Percentiles rank a stretch among this genome's conserved stretches.
Conservation (phyloP, 2,113 vertebrate species). For the Elaphurus davidianus region DNA sequence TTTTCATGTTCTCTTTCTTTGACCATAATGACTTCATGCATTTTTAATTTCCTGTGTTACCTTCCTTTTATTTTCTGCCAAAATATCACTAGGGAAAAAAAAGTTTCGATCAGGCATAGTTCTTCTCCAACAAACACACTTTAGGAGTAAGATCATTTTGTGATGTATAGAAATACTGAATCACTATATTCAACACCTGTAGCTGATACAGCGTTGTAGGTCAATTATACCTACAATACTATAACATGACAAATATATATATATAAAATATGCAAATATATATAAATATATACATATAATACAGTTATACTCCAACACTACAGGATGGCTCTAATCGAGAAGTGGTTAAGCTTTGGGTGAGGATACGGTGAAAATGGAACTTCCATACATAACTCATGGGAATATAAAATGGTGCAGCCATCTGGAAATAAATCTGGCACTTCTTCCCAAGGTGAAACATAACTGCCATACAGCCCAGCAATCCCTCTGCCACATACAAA, state of each 20-base stretch:
- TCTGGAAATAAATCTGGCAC: background rate
- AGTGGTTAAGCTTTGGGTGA: background rate
- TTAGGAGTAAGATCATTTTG: background rate
- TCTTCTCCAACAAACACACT: background rate
- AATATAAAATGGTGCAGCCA: background rate
- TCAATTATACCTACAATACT: background rate
- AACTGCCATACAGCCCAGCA: background rate
- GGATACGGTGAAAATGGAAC: background rate
- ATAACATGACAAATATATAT: background rate
- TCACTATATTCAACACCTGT: background rate
- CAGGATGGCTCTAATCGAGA: background rate
- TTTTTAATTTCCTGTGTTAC: background rate
- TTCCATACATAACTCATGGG: background rate
- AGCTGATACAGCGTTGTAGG: background rate
- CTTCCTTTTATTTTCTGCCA: background rate
- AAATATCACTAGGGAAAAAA: background rate
- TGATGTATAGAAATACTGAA: background rate
- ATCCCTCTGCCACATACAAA: background rate
- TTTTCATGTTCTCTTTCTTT: background rate
- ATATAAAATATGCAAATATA: background rate
- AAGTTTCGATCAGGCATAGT: background rate
- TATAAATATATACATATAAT: background rate
- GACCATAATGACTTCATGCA: background rate
- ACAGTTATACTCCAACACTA: background rate
- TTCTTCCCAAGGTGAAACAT: background rate